These are phyloP conservation scores for Lysandra coridon DNA, from an alignment of 2,888 invertebrate genomes.

Conservation along the genomic window DNA sequence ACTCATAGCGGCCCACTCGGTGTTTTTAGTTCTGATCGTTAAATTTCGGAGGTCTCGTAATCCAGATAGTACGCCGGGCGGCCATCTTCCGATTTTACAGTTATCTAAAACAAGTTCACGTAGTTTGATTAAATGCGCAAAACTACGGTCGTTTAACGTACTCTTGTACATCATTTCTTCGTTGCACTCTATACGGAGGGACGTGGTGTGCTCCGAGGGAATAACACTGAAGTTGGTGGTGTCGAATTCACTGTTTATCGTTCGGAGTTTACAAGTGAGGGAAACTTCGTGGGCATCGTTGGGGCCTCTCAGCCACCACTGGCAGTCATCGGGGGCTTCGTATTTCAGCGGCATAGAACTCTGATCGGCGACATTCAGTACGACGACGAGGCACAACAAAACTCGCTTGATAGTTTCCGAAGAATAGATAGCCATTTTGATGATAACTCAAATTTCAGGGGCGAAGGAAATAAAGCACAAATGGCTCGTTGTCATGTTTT, in stretches of 20 bases:
- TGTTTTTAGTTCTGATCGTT: slow-evolving; percentile 91
- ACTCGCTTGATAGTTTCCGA: slow-evolving; percentile 65
- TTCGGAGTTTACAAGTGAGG: slow-evolving; percentile 88
- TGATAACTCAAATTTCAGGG: slow-evolving; percentile 73
- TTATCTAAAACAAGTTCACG: slow-evolving; percentile 90
- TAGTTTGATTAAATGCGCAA: slow-evolving; percentile 89
- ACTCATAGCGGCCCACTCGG: slow-evolving; percentile 91
- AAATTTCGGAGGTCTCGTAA: slow-evolving; percentile 90
- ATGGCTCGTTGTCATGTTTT: slow-evolving; percentile 78
- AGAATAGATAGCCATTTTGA: slow-evolving; percentile 68
- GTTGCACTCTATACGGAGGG: slow-evolving; percentile 88
- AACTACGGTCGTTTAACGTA: slow-evolving; percentile 87
- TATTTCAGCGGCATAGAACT: slow-evolving; percentile 80
- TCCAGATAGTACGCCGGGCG: slow-evolving; percentile 88
- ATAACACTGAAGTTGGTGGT: slow-evolving; percentile 94
- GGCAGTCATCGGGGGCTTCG: slow-evolving; percentile 93
- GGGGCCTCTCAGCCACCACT: slow-evolving; percentile 85
- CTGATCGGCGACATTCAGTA: slow-evolving; percentile 72
- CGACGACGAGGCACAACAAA: slow-evolving; percentile 68
- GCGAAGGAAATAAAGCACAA: slow-evolving; percentile 73
- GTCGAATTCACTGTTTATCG: slow-evolving; percentile 93
- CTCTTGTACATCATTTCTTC: slow-evolving; percentile 90
- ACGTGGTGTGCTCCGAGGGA: slow-evolving; percentile 90
- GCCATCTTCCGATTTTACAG: slow-evolving; percentile 92
- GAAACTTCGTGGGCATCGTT: slow-evolving; percentile 86